Conservation (phyloP, 1,140 invertebrate genomes). For the Bombus waltoni region DNA sequence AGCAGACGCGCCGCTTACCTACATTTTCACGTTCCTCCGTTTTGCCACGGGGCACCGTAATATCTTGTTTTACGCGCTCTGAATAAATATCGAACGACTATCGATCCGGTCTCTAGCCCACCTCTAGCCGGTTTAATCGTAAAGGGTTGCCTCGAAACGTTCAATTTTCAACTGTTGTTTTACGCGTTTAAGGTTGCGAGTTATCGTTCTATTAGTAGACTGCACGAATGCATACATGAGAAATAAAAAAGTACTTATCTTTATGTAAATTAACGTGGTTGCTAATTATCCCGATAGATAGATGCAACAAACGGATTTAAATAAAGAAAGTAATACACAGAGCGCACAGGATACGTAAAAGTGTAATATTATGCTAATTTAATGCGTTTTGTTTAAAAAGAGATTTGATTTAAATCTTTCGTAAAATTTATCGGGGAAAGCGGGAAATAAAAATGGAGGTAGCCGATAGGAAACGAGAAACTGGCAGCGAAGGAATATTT, state of each 20-base stretch:
- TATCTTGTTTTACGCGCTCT: slow-evolving; percentile 15
- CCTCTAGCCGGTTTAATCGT: background rate
- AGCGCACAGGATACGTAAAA: too few species aligned
- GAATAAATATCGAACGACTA: slow-evolving; percentile 29
- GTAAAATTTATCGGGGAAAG: background rate
- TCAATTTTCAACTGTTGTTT: background rate
- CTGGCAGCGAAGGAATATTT: slow-evolving; percentile 49
- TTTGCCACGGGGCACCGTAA: background rate
- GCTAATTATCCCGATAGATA: too few species aligned
- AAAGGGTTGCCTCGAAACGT: background rate
- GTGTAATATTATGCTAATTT: background rate
- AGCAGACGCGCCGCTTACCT: slow-evolving; percentile 45
- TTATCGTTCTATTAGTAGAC: background rate
- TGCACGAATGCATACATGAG: too few species aligned
- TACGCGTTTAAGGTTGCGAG: background rate
- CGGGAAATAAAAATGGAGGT: background rate
- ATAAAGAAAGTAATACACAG: background rate
- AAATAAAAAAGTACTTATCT: too few species aligned
- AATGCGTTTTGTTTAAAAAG: background rate
- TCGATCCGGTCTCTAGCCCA: background rate
- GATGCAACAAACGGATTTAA: too few species aligned
- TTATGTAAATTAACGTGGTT: too few species aligned
- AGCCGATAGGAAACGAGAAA: background rate
- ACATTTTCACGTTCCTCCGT: slow-evolving; percentile 43
- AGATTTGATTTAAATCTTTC: background rate